phyloP scores from a whole-genome alignment of 92 coral and sea anemone species.

The Zoanthus sansibaricus region DNA sequence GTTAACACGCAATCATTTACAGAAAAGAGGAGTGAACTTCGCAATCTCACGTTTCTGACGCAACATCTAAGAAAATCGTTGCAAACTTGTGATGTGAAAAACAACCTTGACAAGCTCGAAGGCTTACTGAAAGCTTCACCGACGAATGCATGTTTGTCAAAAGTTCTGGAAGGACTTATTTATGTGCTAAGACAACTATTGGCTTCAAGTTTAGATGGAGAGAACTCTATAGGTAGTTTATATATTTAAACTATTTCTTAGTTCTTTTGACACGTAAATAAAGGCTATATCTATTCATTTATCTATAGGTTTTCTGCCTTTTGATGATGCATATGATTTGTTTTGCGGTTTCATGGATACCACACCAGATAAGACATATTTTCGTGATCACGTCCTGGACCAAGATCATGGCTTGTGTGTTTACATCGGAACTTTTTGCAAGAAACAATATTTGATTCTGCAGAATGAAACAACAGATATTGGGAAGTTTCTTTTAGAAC shows the following conservation, averaged over 20 bases:
- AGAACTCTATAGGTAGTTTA: slow-evolving; percentile 20
- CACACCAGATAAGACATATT: slow-evolving; percentile 11
- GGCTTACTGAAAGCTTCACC: slow-evolving; percentile 28
- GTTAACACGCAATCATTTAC: slow-evolving; percentile 2
- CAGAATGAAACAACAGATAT: slow-evolving; percentile 59
- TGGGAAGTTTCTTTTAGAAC: slow-evolving; percentile 52
- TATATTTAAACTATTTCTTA: neutral
- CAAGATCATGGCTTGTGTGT: slow-evolving; percentile 29
- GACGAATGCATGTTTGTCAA: slow-evolving; percentile 35
- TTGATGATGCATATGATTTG: slow-evolving; percentile 16
- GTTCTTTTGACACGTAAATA: neutral
- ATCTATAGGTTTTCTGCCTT: slow-evolving; percentile 7
- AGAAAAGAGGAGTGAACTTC: slow-evolving; percentile 24
- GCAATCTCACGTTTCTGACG: slow-evolving; percentile 18
- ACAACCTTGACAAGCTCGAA: slow-evolving; percentile 32
- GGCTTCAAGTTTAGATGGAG: slow-evolving; percentile 38
- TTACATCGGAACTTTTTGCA: slow-evolving; percentile 27
- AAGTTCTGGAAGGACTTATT: slow-evolving; percentile 20
- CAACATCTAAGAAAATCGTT: slow-evolving; percentile 20
- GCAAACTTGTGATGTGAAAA: slow-evolving; percentile 24
- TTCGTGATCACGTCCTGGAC: slow-evolving; percentile 7
- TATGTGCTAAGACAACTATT: slow-evolving; percentile 31
- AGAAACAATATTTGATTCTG: slow-evolving; percentile 55
- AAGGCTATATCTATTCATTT: neutral
- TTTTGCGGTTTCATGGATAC: slow-evolving; percentile 25